Conservation (phyloP, 2,888 invertebrate species). For the Drosophila fungiperda region DNA sequence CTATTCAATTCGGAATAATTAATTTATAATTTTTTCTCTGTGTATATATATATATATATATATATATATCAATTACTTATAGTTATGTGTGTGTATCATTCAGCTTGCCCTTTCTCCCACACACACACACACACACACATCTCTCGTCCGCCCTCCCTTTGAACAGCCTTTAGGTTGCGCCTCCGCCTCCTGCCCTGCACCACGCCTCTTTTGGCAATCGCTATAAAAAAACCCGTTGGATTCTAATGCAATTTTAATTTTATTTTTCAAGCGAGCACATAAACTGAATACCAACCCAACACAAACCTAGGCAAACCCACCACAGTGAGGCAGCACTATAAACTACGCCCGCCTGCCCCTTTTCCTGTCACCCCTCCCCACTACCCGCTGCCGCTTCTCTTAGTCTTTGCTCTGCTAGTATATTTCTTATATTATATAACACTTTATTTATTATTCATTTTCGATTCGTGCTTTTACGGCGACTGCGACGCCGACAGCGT, state of each 20-base stretch:
- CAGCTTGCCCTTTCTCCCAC: slow-evolving; percentile 15
- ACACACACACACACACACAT: slow-evolving; percentile 5
- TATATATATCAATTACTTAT: slow-evolving; percentile 13
- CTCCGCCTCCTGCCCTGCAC: slow-evolving; percentile 20
- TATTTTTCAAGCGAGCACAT: slow-evolving; percentile 78
- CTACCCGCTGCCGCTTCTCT: not conserved
- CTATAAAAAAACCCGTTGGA: slow-evolving; percentile 70
- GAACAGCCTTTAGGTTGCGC: slow-evolving; percentile 74
- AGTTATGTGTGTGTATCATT: slow-evolving; percentile 35
- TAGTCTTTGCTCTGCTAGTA: slow-evolving; percentile 35
- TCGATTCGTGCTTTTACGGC: slow-evolving; percentile 81
- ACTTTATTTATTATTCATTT: slow-evolving; percentile 84
- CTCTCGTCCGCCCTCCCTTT: slow-evolving; percentile 43
- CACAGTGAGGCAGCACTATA: slow-evolving; percentile 44
- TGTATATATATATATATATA: slow-evolving; percentile 1
- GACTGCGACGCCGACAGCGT: slow-evolving; percentile 41
- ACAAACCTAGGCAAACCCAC: slow-evolving; percentile 2
- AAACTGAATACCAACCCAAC: slow-evolving; percentile 59
- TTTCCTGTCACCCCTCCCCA: not conserved
- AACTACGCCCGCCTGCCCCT: slow-evolving; percentile 45
- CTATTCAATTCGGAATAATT: not conserved
- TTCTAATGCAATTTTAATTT: slow-evolving; percentile 81
- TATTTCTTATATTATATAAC: slow-evolving; percentile 82
- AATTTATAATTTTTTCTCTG: slow-evolving; percentile 19
- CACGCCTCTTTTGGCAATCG: slow-evolving; percentile 4